phyloP scores from a whole-genome alignment of 2,888 invertebrate genomes.

The Achlya flavicornis region DNA sequence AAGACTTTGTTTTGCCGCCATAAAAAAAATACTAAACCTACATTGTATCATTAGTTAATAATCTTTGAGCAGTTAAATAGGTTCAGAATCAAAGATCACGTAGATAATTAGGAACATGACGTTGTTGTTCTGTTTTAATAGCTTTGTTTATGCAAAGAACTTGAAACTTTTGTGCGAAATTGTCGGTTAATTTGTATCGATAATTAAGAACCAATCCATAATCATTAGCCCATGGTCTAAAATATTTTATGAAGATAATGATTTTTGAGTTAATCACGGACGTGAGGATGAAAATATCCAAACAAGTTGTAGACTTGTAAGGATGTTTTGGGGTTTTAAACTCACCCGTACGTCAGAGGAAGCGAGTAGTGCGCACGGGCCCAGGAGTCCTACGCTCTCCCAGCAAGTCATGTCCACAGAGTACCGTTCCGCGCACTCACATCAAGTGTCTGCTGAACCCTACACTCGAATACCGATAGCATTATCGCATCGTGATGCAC shows the following conservation, averaged over 20 bases:
- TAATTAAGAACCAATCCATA: conserved; percentile 37
- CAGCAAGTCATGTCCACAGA: conserved; percentile 79
- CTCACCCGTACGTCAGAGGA: conserved; percentile 80
- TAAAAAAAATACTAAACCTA: not conserved
- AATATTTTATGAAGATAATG: conserved; percentile 24
- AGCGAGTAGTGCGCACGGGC: conserved; percentile 80
- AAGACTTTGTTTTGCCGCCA: not conserved
- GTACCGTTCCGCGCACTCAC: conserved; percentile 46
- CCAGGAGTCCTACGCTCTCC: conserved; percentile 81
- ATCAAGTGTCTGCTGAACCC: conserved; percentile 47
- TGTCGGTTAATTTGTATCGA: conserved; percentile 35
- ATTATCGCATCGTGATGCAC: conserved; percentile 68
- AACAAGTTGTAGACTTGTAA: conserved; percentile 27
- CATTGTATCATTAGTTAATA: not conserved
- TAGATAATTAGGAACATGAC: not conserved
- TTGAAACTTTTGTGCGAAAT: conserved; percentile 13
- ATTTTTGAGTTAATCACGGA: conserved; percentile 8
- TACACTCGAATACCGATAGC: conserved; percentile 51
- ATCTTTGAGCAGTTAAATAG: not conserved
- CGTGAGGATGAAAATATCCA: conserved; percentile 17
- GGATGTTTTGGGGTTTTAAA: conserved; percentile 39
- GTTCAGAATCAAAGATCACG: not conserved
- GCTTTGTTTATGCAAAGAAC: not conserved
- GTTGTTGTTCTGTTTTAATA: not conserved
- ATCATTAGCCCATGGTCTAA: not conserved